These are phyloP conservation scores for Drosophila bipectinata DNA, from an alignment of 1,140 invertebrate genomes.

Conservation along the genomic window DNA sequence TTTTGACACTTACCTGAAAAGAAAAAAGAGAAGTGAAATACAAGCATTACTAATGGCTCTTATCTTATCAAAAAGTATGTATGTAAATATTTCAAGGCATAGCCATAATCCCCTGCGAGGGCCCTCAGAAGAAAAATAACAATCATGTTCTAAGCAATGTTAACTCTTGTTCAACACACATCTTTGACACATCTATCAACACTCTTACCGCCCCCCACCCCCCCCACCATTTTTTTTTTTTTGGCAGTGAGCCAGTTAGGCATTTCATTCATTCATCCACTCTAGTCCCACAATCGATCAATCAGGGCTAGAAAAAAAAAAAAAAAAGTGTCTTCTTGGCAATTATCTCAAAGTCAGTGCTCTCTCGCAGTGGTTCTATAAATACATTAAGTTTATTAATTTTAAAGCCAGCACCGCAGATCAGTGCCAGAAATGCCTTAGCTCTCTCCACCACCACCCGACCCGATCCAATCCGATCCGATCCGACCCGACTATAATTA, in stretches of 20 bases:
- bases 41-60: conserved; percentile 5
- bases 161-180: conserved; percentile 54
- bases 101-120: background rate
- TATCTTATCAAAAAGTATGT: conserved; percentile 24
- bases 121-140: background rate
- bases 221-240: background rate
- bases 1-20: conserved; percentile 61
- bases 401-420: conserved; percentile 51
- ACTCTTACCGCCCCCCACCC: conserved; percentile 5
- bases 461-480: too few relatives aligned
- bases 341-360: conserved; percentile 48
- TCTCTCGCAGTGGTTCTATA: background rate
- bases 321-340: conserved; percentile 38
- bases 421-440: conserved; percentile 8
- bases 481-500: conserved; percentile 43
- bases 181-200: conserved; percentile 60
- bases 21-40: conserved; percentile 8
- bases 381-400: conserved; percentile 57
- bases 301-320: conserved; percentile 43
- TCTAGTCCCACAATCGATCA: conserved; percentile 53
- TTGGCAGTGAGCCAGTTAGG: background rate
- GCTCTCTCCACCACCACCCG: too few relatives aligned
- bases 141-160: conserved; percentile 24
- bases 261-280: conserved; percentile 13
- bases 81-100: conserved; percentile 17